Evolutionary conservation across 2,797 vertebrate species (phyloP), one percentile per base, ranked within the genome.

Genomic region (Loriculus beryllinus): DNA sequence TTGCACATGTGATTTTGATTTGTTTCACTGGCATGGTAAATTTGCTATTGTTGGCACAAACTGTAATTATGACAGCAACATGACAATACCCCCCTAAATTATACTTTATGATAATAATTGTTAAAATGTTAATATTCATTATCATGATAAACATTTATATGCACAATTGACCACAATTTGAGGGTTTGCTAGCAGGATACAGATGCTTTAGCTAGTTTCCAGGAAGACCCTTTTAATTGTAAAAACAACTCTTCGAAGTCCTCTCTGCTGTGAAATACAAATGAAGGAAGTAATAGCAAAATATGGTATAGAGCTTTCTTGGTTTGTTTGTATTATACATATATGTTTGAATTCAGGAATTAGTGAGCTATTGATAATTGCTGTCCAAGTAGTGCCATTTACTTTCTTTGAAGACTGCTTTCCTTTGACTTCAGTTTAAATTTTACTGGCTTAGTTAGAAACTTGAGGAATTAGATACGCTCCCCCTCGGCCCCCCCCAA

Each of bases 91-190:
- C 9, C 18, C 23, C 21, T 75, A 70, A 82, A 70, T 88, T 82
- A 28, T 22, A 28, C n/a, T 77, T 67, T 29, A 26, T 80, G 12
- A 22, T 90, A 84, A 39, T 76, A 74, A 40, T 47, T 88, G 83
- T 82, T 90, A 90, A 93, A 82, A 93, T 79, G 74, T 26, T 95
- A 64, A 72, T 90, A 64, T 39, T 92, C 31, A 48, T 95, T 92
- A 69, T 29, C 40, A 31, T 20, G 6, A 13, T 82, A 77, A 94
- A 72, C 37, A 79, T 86, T 88, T 90, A 47, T 63, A 17, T 70
- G 21, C 56, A 63, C 18, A 84, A 43, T 14, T 77, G 3, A 14
- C 33, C 45, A 67, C 33, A 82, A 31, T 43, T 22, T 77, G 31
- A 10, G 19, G 10, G 37, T 84, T 72, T 56, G 29, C 70, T 88